Base-by-base conservation (phyloP, 2,888 invertebrate genomes). In the Platycheirus albimanus region DNA sequence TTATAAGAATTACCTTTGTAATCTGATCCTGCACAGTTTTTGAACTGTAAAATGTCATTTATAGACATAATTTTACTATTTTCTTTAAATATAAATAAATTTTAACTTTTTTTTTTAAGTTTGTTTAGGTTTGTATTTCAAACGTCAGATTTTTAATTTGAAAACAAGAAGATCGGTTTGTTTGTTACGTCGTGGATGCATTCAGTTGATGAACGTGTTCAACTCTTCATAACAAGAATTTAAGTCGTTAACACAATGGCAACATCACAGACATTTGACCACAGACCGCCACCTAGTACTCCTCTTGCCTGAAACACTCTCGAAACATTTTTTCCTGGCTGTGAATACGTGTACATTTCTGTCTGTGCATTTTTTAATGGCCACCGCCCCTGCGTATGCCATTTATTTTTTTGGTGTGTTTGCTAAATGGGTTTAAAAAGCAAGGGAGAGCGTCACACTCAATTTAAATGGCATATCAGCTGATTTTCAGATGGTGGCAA, bases 1-100 rank as follows among this genome's bases (percentile, higher is more conserved):
- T 3, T 24, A 17, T 0, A 11, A 7, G 5, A 38, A 8, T 15
- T 67, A 78, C 83, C 83, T 52, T 72, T 67, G 11, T 38, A 78
- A 64, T 83, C 78, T 7, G 83, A 64, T 24, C 83, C 83, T 38
- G 80, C 75, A 64, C 54, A 78, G 28, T 67, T 41, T 52, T 19
- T 43, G 17, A 38, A 36, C 1, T 61, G 63, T 5, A 81, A 28
- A 2, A 81, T 33, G 2, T 56, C 20, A 24, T 71, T 17, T 38
- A 66, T 24, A 10, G 54, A 30, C 77, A 81, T 81, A n/a, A n/a
- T 38, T 71, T 61, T 38, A 36, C 1, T 1, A 33, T 41, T 38
- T 30, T 49, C n/a, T 58, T 49, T 51, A 19, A n/a, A n/a, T n/a
- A 47, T 24, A 49, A 58, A 17, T 5, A 1, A 45, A 28, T 4